These are phyloP conservation scores for Drosophila ficusphila DNA, from an alignment of 1,140 invertebrate genomes.

Conservation along the genomic window DNA sequence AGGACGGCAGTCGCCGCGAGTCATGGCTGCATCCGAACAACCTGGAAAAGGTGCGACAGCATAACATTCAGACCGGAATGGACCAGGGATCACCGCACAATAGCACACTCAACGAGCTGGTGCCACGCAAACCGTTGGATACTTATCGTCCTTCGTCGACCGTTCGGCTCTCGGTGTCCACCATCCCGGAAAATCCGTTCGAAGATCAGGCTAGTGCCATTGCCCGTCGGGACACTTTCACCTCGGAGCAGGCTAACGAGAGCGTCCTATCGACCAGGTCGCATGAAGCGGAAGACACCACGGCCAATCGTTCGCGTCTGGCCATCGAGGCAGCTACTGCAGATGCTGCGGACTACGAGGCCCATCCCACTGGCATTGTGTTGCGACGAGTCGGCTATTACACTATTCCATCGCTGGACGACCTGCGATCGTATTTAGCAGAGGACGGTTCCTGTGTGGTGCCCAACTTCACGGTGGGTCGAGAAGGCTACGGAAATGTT, in stretches of 20 bases:
- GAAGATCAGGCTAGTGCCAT: slow-evolving; percentile 65
- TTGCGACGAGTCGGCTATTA: slow-evolving; percentile 92
- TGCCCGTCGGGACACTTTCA: slow-evolving; percentile 53
- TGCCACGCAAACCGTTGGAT: slow-evolving; percentile 73
- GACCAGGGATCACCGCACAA: slow-evolving; percentile 61
- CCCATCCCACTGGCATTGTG: slow-evolving; percentile 87
- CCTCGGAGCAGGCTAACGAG: slow-evolving; percentile 62
- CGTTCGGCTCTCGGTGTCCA: slow-evolving; percentile 63
- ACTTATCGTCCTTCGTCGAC: slow-evolving; percentile 51
- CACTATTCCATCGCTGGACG: slow-evolving; percentile 92
- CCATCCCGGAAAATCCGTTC: slow-evolving; percentile 73
- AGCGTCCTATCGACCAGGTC: slow-evolving; percentile 58
- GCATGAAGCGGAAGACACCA: slow-evolving; percentile 34
- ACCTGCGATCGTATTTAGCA: slow-evolving; percentile 87
- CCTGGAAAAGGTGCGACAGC: slow-evolving; percentile 74
- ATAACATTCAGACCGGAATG: slow-evolving; percentile 65
- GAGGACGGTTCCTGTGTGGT: slow-evolving; percentile 93
- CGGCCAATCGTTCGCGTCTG: slow-evolving; percentile 29
- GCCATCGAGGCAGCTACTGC: slow-evolving; percentile 44
- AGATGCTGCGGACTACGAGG: slow-evolving; percentile 75
- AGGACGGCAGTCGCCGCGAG: slow-evolving; percentile 66
- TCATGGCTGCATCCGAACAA: slow-evolving; percentile 83
- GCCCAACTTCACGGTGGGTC: slow-evolving; percentile 95
- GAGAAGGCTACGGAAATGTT: slow-evolving; percentile 96
- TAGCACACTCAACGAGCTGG: slow-evolving; percentile 71